Evolutionary conservation across 2,888 invertebrate species (phyloP), one percentile per base, ranked within the genome.

Genomic region (Podabrus alpinus): DNA sequence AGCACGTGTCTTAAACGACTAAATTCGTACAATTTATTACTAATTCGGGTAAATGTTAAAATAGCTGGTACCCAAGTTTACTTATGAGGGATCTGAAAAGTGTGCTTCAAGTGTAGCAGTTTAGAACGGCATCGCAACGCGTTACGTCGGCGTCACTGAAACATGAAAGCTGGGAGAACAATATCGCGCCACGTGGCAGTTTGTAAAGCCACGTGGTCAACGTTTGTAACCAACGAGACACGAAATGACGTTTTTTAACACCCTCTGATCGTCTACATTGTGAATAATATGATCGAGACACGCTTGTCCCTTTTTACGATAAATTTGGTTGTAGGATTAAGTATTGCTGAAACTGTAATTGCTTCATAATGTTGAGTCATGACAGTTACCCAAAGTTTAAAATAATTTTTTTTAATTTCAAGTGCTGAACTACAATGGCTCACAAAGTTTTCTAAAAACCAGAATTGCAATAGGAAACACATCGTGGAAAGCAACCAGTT

Each of bases 11-110:
- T 75, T 80, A 82, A 85, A 77, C 84, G 85, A 82, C 83, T 85
- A 84, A 86, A 86, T 86, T 85, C 83, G 82, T 81, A 81, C 86
- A 86, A 87, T 87, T 87, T 86, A 86, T 86, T 84, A 84, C 86
- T 85, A 87, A 87, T 87, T 87, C 86, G 82, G 80, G 85, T 85
- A 86, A 86, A 86, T 86, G 85, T 85, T 85, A 86, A 86, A 86
- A 85, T 85, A 81, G 83, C 79, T 76, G 79, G 81, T 80, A 78
- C 74, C 16, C 19, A 72, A 72, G 24, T 72, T 68, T 64, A 69
- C 16, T 29, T 73, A 21, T 11, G 67, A 73, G 72, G 75, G 76
- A 68, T 59, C 29, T 19, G 16, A 61, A 71, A 71, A 61, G 77
- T 68, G 73, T 76, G 73, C 73, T 69, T 74, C 73, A 72, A 77